Evolutionary conservation across 2,888 invertebrate genomes (phyloP), one percentile per base, ranked within the genome.

Genomic region (Drosophila kokeensis): DNA sequence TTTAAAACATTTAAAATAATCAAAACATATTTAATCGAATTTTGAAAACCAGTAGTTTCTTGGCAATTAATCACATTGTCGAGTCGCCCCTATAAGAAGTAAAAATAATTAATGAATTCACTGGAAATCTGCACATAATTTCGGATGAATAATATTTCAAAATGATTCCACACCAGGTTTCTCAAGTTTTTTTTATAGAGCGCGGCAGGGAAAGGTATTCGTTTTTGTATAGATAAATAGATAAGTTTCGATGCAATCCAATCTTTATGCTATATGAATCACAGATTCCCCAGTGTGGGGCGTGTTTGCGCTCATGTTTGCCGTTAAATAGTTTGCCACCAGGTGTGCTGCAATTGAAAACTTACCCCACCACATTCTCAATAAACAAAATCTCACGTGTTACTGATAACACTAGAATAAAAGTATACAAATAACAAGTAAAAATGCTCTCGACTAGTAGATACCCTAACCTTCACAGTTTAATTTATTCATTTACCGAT

Each of bases 381-480:
- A 50, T 29, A 48, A 45, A 24, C 15, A 54, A 30, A 40, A 45
- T 58, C 63, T 78, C 73, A 78, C 77, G 78, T 78, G 77, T 67
- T 38, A 59, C 67, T 77, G 77, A 74, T 78, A 74, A 74, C 57
- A 70, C 58, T 66, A 60, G n/a, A 61, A 58, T 53, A 40, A 15
- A 7, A 45, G 15, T 45, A 45, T 4, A 45, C 24, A 45, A 45
- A 4, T 15, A 15, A 5, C 11, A 6, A 42, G 11, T 42, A 24
- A 45, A 21, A 45, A 7, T 21, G 7, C 4, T 45, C 4, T 8
- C 7, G 21, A 24, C 21, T 45, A 45, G 24, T 8, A 24, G 15
- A 24, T 45, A 15, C 21, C 13, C 21, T 24, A 24, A 45, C 15
- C 8, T 45, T 4, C 2, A 15, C 4, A 15, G 13, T 1, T 24